Percentiles rank a stretch among this genome's conserved stretches.
Conservation (phyloP, 92 coral and sea anemone genomes). For the Hydrozoanthus gracilis region DNA sequence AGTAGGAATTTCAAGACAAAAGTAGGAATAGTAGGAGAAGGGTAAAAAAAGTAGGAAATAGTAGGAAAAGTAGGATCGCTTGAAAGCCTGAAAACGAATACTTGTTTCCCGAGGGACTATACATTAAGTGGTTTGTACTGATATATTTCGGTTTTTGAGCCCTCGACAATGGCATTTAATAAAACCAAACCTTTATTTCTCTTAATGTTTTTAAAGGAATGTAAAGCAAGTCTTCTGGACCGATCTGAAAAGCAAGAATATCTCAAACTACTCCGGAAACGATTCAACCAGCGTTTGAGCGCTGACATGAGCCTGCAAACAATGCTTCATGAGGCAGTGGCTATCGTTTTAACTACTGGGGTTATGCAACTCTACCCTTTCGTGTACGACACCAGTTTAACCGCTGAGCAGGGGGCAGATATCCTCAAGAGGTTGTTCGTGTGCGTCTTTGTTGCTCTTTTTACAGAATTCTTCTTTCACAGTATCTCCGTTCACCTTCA, state of each 20-base stretch:
- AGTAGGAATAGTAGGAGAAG: too few species aligned
- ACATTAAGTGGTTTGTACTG: too few species aligned
- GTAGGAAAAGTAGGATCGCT: too few species aligned
- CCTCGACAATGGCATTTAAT: background rate
- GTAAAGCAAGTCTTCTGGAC: background rate
- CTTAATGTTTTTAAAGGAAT: background rate
- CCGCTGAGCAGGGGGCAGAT: constrained; percentile 7
- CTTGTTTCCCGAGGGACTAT: too few species aligned
- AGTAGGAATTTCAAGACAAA: too few species aligned
- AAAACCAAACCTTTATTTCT: background rate
- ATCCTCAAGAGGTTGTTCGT: background rate
- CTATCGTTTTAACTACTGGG: constrained; percentile 19
- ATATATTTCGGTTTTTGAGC: background rate
- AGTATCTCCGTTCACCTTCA: constrained; percentile 27
- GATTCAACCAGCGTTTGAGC: background rate
- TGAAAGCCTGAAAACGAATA: too few species aligned
- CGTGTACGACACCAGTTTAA: constrained; percentile 26
- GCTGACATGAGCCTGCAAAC: constrained; percentile 45
- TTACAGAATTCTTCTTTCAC: constrained; percentile 25
- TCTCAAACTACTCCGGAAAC: background rate
- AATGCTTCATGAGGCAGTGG: constrained; percentile 38
- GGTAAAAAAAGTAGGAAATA: too few species aligned
- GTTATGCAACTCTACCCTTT: constrained; percentile 5
- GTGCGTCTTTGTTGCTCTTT: constrained; percentile 19
- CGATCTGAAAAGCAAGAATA: background rate